Evolutionary conservation across 2,113 vertebrate genomes (phyloP).

Genomic region (Patagioenas fasciata): DNA sequence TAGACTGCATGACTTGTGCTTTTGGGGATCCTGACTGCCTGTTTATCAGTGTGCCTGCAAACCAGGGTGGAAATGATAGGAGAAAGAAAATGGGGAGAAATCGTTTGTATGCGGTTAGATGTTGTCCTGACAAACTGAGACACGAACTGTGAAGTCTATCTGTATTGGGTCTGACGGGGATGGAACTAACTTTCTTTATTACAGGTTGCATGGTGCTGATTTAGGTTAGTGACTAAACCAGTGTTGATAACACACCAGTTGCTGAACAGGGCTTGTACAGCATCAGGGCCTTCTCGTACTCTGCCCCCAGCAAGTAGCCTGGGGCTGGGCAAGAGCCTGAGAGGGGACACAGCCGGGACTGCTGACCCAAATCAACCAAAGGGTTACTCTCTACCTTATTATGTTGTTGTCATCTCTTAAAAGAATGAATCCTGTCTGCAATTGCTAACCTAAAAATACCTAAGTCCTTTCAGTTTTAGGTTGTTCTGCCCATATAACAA

Average conservation of each 20-base stretch:
- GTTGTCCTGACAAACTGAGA: background rate
- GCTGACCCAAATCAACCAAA: background rate
- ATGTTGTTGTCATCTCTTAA: too few species aligned
- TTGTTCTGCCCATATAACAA: too few species aligned
- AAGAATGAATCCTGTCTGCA: too few species aligned
- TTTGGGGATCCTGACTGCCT: background rate
- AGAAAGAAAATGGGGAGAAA: background rate
- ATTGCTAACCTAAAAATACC: too few species aligned
- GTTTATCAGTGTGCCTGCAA: background rate
- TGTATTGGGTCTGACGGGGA: background rate
- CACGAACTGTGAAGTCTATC: accelerated
- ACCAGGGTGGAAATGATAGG: background rate
- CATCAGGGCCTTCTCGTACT: background rate
- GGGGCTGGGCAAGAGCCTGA: background rate
- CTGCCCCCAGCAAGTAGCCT: background rate
- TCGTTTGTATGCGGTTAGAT: background rate
- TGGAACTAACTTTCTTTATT: background rate
- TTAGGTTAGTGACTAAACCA: background rate
- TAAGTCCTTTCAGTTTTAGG: too few species aligned
- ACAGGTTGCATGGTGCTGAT: accelerated
- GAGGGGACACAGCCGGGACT: background rate
- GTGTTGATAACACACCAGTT: background rate
- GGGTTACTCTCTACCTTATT: background rate
- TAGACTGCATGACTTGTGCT: background rate
- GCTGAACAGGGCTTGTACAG: background rate